Evolutionary conservation across 2,888 invertebrate genomes (phyloP), one percentile per base, ranked within the genome.

Genomic region (Sussaba pulchella): DNA sequence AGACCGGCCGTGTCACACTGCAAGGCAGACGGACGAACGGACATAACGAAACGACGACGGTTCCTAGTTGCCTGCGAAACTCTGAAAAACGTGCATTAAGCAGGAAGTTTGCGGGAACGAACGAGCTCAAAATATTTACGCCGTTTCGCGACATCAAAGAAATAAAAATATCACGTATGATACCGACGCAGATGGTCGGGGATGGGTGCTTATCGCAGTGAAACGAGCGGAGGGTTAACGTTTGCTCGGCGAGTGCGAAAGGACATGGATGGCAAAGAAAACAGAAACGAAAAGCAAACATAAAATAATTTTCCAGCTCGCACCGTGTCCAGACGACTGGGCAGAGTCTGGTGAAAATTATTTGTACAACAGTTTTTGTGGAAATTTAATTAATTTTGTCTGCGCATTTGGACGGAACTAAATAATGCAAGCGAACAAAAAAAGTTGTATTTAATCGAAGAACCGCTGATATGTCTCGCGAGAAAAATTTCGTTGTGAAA

Each of bases 91-190:
- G 1, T 14, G 52, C 64, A 71, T 64, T 80, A 84, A 84, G 83
- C 82, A 84, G 85, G 85, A 83, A 83, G 85, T 72, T 69, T 80
- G 12, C 41, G 24, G 9, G 26, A 73, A 36, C n/a, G 47, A 81
- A 59, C 80, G 82, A 84, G 85, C 82, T 74, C 88, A 85, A 89
- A 88, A 88, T 87, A 89, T 89, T 89, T 88, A 88, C 88, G 85
- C 84, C 24, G 14, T 77, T 84, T 84, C 71, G n/a, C n/a, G 78
- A 84, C 81, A 75, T 83, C 83, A 85, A 85, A 84, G 85, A 85
- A 86, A 86, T 89, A 87, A 88, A n/a, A n/a, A 89, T 89, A 88
- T 87, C 86, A 81, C 82, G 87, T 84, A 85, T 45, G 31, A 8
- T 14, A 17, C 17, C 52, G 26, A 14, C 17, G 17, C 10, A 19